Evolutionary conservation across 2,888 invertebrate genomes (phyloP), one percentile per base, ranked within the genome.

Genomic region (Ormyrus pomaceus): DNA sequence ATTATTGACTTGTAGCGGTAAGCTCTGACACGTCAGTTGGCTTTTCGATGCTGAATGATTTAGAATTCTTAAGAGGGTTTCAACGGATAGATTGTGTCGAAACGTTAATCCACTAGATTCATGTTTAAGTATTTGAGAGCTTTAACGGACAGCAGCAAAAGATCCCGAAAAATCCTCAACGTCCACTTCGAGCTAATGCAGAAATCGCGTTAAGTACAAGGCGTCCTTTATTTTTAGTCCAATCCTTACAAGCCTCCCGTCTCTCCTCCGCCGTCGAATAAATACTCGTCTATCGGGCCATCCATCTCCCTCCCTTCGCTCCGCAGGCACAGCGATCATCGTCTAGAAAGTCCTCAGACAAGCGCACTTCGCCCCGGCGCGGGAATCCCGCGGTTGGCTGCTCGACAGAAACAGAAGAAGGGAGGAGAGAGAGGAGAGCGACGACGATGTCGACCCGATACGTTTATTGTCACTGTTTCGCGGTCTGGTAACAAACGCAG

Each of bases 401-500:
- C 19, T 61, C 59, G 51, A 66, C 53, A 62, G 58, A 6, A 56
- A 56, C 55, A 50, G 50, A 72, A 48, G 65, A 72, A 59, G 46
- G 66, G 59, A 50, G 45, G 46, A 11, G 72, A 70, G 53, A 13
- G 19, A 19, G 19, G 19, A 19, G 1, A 19, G 19, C 19, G 19
- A 19, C 19, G 19, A 19, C 19, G 19, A 19, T 19, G 46, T 7
- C 13, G 58, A 53, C 55, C 80, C 82, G 77, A 83, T 80, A 76
- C 78, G 82, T 80, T 81, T 79, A 68, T 79, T 77, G 80, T 83
- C 82, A 79, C 80, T 83, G 79, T 81, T 72, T 84, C 82, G 81
- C 73, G 81, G 82, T 80, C 82, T 78, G 77, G 77, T 78, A 84
- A 84, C 83, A 85, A 85, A 85, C 84, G 84, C 77, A 75, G 80